A percentile compares a stretch with the other conserved stretches of the same genome.
These are phyloP conservation scores for Capra hircus DNA, from an alignment of 2,113 vertebrate species.

Conservation along the genomic window DNA sequence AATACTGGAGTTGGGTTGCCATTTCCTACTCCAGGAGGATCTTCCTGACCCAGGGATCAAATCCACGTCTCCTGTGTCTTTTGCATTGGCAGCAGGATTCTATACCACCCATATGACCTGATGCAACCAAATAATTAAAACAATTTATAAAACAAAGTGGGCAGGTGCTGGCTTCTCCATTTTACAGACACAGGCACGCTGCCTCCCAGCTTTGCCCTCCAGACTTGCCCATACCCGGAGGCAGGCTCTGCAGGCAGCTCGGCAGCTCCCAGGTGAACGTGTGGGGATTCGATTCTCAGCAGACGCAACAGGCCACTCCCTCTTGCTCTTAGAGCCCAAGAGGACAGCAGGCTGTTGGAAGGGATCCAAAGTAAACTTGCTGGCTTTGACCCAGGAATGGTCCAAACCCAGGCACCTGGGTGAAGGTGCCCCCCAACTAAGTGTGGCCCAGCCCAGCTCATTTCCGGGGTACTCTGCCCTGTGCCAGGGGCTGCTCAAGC, in stretches of 20 bases:
- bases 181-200: not conserved
- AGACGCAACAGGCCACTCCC: not conserved
- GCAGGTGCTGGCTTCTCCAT: not conserved
- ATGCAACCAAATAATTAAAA: not conserved
- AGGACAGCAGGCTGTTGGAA: not conserved
- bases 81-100: not conserved
- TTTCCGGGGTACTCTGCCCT: not conserved
- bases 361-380: not conserved
- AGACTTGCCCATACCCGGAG: not conserved
- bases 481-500: not conserved
- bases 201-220: not conserved
- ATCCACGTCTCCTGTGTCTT: not conserved
- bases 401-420: not conserved
- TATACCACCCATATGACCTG: not conserved
- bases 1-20: not conserved
- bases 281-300: not conserved
- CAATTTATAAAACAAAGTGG: not conserved
- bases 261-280: not conserved
- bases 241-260: not conserved
- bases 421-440: not conserved
- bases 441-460: not conserved
- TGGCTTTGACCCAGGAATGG: not conserved
- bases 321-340: not conserved
- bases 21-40: not conserved
- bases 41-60: not conserved